Conservation (phyloP, 2,888 invertebrate species). For the Drosophila mercatorum region DNA sequence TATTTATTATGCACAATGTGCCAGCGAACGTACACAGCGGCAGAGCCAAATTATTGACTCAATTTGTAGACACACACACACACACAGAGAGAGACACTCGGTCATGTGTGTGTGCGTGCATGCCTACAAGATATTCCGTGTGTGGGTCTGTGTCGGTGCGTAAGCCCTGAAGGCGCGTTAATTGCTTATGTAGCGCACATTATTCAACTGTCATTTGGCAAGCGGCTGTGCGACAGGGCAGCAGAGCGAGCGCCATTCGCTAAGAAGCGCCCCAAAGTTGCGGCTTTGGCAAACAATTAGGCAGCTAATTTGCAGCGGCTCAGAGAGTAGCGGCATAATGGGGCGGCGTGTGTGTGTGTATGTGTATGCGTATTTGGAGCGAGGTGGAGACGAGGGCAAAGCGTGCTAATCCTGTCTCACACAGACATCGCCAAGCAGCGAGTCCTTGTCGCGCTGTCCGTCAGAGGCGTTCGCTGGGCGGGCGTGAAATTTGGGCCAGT, state of each 20-base stretch:
- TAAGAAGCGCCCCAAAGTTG: conserved; percentile 65
- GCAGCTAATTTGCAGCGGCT: conserved; percentile 74
- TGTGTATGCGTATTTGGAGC: too few relatives aligned
- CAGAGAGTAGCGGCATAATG: conserved; percentile 41
- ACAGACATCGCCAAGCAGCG: conserved; percentile 35
- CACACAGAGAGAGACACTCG: neutral
- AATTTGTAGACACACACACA: conserved; percentile 64
- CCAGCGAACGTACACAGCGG: conserved; percentile 51
- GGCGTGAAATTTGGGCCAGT: conserved; percentile 66
- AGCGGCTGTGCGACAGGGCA: conserved; percentile 29
- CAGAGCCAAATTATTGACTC: conserved; percentile 74
- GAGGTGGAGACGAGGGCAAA: conserved; percentile 3
- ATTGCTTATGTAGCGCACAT: conserved; percentile 78
- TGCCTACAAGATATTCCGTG: conserved; percentile 19
- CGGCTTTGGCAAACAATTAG: conserved; percentile 80
- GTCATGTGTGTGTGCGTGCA: neutral
- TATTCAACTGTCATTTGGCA: conserved; percentile 77
- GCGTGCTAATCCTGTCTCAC: conserved; percentile 68
- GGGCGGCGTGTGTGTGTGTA: conserved; percentile 11
- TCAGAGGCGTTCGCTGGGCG: conserved; percentile 40
- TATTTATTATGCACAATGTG: conserved; percentile 81
- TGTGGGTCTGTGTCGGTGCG: conserved; percentile 26
- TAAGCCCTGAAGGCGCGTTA: conserved; percentile 76
- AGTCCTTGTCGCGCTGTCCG: conserved; percentile 56
- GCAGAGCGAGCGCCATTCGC: conserved; percentile 38